Conservation (phyloP, 2,797 vertebrate species). For the Momotus momota region DNA sequence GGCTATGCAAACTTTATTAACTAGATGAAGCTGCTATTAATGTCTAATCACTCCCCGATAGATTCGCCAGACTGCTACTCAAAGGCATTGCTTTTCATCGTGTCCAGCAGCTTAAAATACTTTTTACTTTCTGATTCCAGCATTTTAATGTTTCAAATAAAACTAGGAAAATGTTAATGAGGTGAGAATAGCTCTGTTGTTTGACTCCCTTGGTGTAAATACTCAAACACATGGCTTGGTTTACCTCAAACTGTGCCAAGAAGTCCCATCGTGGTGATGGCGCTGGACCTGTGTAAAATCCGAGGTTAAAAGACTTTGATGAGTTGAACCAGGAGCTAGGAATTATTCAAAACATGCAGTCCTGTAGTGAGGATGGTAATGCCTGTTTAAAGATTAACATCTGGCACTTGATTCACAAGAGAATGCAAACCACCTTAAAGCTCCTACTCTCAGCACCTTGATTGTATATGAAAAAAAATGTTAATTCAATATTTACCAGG, state of each 20-base stretch:
- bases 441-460: background rate
- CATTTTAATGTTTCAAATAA: conserved; percentile 33
- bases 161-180: conserved; percentile 22
- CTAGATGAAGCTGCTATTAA: background rate
- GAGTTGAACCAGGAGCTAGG: background rate
- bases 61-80: background rate
- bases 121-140: conserved; percentile 15
- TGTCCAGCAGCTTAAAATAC: background rate
- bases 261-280: background rate
- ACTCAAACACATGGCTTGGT: background rate
- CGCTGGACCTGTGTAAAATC: background rate
- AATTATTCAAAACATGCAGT: background rate
- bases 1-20: conserved; percentile 36
- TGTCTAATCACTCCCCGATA: background rate
- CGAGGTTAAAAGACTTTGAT: background rate
- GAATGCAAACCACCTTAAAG: background rate
- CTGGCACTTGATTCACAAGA: background rate
- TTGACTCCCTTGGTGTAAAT: background rate
- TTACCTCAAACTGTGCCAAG: background rate
- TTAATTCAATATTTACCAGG: background rate
- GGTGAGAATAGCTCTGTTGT: conserved; percentile 17
- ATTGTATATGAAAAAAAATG: background rate
- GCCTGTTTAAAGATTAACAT: background rate
- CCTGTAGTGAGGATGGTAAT: background rate
- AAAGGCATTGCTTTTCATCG: background rate